Conservation (phyloP, 2,797 vertebrate genomes). For the Avahi laniger region DNA sequence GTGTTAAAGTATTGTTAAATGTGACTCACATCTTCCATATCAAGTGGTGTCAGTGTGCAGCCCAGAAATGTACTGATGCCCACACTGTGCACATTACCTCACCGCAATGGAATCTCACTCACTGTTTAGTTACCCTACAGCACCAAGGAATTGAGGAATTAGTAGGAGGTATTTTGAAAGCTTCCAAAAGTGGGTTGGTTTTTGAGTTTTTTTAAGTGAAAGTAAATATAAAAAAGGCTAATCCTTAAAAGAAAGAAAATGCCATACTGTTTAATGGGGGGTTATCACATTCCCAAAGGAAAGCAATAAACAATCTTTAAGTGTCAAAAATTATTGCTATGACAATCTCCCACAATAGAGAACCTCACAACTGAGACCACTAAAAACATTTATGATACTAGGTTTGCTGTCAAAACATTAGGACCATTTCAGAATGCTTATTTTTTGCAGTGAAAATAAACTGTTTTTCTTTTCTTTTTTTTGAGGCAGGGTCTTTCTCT, state of each 20-base stretch:
- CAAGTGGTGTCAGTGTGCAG: slow-evolving; percentile 37
- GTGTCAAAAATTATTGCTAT: slow-evolving; percentile 1
- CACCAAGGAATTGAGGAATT: not conserved
- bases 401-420: slow-evolving; percentile 46
- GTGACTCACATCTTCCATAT: slow-evolving; percentile 71
- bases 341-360: slow-evolving; percentile 10
- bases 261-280: not conserved
- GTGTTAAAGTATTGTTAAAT: slow-evolving; percentile 79
- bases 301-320: slow-evolving; percentile 57
- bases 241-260: slow-evolving; percentile 45
- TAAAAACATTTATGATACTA: slow-evolving; percentile 20
- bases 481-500: not conserved
- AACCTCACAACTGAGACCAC: slow-evolving; percentile 24
- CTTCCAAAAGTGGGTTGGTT: not conserved
- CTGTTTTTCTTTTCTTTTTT: slow-evolving; percentile 53
- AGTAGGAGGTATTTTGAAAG: not conserved
- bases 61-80: not conserved
- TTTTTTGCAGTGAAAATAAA: slow-evolving; percentile 19
- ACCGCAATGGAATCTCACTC: not conserved
- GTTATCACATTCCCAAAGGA: slow-evolving; percentile 24
- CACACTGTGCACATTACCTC: not conserved
- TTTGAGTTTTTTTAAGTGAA: not conserved
- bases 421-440: slow-evolving; percentile 52
- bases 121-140: not conserved
- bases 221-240: not conserved